Base-by-base conservation (phyloP, 1,140 invertebrate genomes). In the Homalodisca vitripennis region DNA sequence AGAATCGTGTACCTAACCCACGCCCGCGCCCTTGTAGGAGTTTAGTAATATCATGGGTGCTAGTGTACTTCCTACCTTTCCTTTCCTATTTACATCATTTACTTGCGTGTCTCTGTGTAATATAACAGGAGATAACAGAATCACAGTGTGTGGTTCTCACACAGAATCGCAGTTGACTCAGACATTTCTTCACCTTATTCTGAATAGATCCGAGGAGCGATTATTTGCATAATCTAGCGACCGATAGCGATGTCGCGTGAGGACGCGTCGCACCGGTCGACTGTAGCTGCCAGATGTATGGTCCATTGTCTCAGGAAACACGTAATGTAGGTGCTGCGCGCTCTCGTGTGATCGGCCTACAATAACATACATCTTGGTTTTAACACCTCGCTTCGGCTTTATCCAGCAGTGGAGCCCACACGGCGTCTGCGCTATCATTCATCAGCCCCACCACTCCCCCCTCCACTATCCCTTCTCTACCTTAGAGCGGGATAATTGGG, bases 331-430 rank as follows among this genome's bases (percentile, higher is more conserved):
- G 55, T 24, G 55, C 55, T 26, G 55, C 27, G 55, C 55, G n/a
- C n/a, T n/a, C n/a, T n/a, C n/a, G n/a, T n/a, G n/a, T n/a, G n/a
- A n/a, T n/a, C 55, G 26, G 2, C 22, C 24, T 10, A 26, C 55
- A 60, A 60, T 60, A 60, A 60, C 55, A 60, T 60, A 60, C 55
- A 60, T 60, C 55, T 60, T 26, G 2, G 55, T 60, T 60, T 60
- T 60, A 60, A 60, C 55, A 60, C 55, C 55, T 60, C 22, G 22
- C 3, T 26, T 13, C 24, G 55, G 55, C 27, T 60, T 60, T 60
- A 60, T 60, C 55, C 55, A 60, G 55, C 55, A 27, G 24, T 13
- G 55, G 22, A 6, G 29, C 55, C 55, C 55, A 30, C 55, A 60
- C 34, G 34, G 26, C 55, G 55, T 26, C 55, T 27, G 2, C 34